Evolutionary conservation across 1,140 invertebrate species (phyloP).

Genomic region (Bombus consobrinus): DNA sequence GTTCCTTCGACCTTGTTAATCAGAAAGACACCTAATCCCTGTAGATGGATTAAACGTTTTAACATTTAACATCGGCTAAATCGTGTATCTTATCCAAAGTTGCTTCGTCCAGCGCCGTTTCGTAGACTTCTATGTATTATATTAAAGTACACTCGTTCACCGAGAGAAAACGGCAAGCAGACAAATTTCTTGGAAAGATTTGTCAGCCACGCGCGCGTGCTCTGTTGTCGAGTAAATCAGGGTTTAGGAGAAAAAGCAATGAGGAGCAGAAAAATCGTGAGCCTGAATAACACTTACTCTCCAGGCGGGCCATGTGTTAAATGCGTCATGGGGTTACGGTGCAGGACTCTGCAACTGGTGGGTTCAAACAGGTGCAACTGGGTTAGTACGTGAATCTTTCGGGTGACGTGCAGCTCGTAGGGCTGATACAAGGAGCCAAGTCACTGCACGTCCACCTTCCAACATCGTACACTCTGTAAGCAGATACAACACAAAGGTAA

Average conservation of each 20-base stretch:
- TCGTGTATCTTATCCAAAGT: background rate
- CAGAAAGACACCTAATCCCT: background rate
- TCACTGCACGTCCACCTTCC: conserved; percentile 71
- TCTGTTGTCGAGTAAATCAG: background rate
- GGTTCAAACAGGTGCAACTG: conserved; percentile 63
- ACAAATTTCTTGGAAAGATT: background rate
- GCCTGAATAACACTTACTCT: conserved; percentile 70
- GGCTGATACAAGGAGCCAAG: conserved; percentile 66
- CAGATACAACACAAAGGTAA: conserved; percentile 54
- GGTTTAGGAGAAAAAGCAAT: conserved; percentile 4
- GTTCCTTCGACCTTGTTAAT: background rate
- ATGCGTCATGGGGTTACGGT: conserved; percentile 70
- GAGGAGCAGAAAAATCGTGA: background rate
- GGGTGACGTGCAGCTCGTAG: conserved; percentile 63
- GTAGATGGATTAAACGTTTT: background rate
- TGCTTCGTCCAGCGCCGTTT: background rate
- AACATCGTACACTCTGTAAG: conserved; percentile 71
- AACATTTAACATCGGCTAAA: background rate
- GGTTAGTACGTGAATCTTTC: conserved; percentile 68
- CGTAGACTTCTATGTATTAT: background rate
- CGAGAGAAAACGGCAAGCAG: too few species aligned
- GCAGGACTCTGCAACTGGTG: conserved; percentile 63
- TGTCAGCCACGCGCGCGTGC: background rate
- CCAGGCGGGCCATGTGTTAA: conserved; percentile 77
- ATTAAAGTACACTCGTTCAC: background rate